phyloP scores from a whole-genome alignment of 2,797 vertebrate genomes.

The Erethizon dorsatum region DNA sequence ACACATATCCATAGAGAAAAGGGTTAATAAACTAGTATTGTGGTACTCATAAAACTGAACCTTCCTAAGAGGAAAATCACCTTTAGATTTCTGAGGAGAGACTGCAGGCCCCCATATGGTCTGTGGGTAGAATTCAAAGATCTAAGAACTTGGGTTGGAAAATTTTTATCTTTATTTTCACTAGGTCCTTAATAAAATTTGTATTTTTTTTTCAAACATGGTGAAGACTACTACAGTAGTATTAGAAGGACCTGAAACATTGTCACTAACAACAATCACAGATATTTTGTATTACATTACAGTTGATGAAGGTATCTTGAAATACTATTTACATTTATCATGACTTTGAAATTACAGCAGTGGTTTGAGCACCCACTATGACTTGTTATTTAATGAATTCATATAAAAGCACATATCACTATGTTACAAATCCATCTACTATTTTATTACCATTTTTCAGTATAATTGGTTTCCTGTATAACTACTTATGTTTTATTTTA shows the following conservation, averaged over 20 bases:
- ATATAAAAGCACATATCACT: constrained; percentile 42
- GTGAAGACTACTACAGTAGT: background rate
- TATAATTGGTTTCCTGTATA: constrained; percentile 32
- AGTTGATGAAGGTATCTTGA: constrained; percentile 40
- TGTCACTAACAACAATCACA: background rate
- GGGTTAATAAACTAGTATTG: background rate
- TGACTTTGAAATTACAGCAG: background rate
- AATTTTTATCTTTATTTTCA: constrained; percentile 35
- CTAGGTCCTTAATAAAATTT: background rate
- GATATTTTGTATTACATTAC: constrained; percentile 16
- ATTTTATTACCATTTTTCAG: constrained; percentile 39
- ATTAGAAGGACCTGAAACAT: constrained; percentile 35
- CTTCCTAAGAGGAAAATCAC: constrained; percentile 13
- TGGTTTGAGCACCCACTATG: constrained; percentile 29
- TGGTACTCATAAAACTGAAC: background rate
- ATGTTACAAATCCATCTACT: background rate
- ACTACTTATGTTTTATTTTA: background rate
- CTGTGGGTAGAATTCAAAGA: background rate
- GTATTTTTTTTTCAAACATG: constrained; percentile 47
- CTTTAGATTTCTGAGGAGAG: constrained; percentile 23
- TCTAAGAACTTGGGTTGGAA: background rate
- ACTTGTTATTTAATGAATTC: constrained; percentile 54
- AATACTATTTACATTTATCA: constrained; percentile 36
- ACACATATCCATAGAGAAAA: background rate
- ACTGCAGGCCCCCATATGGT: background rate